phyloP scores from a whole-genome alignment of 2,113 vertebrate genomes.

The Chionodraco myersi region DNA sequence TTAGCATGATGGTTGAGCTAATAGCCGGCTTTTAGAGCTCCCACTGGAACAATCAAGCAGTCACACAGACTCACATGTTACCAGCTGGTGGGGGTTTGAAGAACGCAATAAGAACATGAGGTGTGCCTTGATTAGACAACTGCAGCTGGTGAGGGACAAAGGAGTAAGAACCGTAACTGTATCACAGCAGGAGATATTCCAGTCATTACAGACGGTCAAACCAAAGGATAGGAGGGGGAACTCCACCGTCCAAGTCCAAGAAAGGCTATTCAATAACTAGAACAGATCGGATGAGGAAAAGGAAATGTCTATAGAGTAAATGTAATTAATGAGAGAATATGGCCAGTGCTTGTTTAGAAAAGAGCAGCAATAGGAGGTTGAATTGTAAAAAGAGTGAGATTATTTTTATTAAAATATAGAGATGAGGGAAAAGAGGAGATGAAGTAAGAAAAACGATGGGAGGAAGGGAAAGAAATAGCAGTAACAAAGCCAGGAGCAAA shows the following conservation, averaged over 20 bases:
- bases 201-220: not conserved
- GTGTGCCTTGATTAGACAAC: not conserved
- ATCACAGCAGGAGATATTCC: not conserved
- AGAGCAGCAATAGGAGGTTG: not conserved
- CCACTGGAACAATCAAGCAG: constrained; percentile 45
- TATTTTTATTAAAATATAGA: too few relatives aligned
- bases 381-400: not conserved
- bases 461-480: not conserved
- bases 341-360: not conserved
- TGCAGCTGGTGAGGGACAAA: not conserved
- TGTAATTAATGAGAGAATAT: not conserved
- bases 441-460: not conserved
- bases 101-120: not conserved
- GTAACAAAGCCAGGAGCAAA: rapidly evolving
- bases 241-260: not conserved
- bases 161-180: not conserved
- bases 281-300: not conserved
- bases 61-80: constrained; percentile 1
- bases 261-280: not conserved
- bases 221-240: not conserved
- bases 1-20: constrained; percentile 76
- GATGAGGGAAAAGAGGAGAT: not conserved
- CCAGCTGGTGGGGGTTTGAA: constrained; percentile 24
- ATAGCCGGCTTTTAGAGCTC: constrained; percentile 64
- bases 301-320: not conserved